These are phyloP conservation scores for Drosophila sproati DNA, from an alignment of 1,140 invertebrate species.

Conservation along the genomic window DNA sequence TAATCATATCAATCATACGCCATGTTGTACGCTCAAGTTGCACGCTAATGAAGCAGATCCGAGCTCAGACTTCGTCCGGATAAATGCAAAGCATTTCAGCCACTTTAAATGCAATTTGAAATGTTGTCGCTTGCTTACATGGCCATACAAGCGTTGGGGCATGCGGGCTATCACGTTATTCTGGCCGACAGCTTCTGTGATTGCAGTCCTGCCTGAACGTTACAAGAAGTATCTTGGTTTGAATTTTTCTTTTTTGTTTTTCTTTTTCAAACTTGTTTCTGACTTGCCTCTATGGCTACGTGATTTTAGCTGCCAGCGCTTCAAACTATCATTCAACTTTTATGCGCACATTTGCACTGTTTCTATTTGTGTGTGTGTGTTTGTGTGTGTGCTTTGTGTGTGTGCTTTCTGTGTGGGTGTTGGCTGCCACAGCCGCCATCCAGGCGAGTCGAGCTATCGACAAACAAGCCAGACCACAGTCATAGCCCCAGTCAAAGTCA, in stretches of 20 bases:
- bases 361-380: neutral
- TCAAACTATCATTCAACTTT: constrained; percentile 74
- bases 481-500: constrained; percentile 22
- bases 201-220: constrained; percentile 14
- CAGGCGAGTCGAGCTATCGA: constrained; percentile 10
- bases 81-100: constrained; percentile 52
- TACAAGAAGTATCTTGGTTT: constrained; percentile 19
- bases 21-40: constrained; percentile 60
- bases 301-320: constrained; percentile 62
- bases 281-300: constrained; percentile 22
- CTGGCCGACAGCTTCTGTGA: constrained; percentile 3
- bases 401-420: constrained; percentile 4
- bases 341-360: constrained; percentile 58
- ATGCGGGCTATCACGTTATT: constrained; percentile 21
- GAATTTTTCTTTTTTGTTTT: too few relatives aligned
- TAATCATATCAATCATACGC: constrained; percentile 76
- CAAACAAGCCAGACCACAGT: constrained; percentile 32
- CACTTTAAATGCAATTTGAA: constrained; percentile 77
- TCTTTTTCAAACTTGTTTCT: constrained; percentile 22
- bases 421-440: constrained; percentile 15
- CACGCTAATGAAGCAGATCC: constrained; percentile 52
- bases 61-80: neutral
- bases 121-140: constrained; percentile 71
- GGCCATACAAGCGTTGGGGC: constrained; percentile 33
- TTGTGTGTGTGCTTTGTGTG: constrained; percentile 20